These are phyloP conservation scores for Holocentrus rufus DNA, from an alignment of 2,797 vertebrate species.

Conservation along the genomic window DNA sequence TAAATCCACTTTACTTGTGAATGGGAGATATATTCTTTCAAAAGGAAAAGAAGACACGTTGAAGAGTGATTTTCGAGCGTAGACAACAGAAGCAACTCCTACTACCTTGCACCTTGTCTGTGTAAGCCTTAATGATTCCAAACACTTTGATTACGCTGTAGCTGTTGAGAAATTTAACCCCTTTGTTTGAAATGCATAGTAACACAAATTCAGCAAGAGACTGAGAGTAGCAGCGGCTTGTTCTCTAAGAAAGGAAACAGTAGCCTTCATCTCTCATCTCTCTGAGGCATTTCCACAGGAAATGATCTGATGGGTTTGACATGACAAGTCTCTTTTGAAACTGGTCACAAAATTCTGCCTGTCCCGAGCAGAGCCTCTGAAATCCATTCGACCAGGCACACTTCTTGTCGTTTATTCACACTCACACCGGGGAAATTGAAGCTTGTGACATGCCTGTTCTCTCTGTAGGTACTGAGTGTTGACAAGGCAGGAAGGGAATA, in stretches of 20 bases:
- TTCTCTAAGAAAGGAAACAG: background rate
- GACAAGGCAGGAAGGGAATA: background rate
- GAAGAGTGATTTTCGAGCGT: background rate
- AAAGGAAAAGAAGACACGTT: background rate
- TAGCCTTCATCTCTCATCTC: background rate
- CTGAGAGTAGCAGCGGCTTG: background rate
- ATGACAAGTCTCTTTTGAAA: constrained; percentile 11
- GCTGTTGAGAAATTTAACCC: constrained; percentile 4
- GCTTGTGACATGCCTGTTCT: background rate
- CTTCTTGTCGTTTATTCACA: constrained; percentile 3
- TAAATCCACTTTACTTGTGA: background rate
- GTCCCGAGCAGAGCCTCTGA: background rate
- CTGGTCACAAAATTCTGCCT: background rate
- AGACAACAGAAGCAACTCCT: background rate
- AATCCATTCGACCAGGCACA: constrained; percentile 5
- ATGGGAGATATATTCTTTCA: background rate
- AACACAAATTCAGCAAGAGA: background rate
- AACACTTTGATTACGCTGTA: background rate
- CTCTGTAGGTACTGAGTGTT: background rate
- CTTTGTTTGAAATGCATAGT: background rate
- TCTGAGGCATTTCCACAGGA: background rate
- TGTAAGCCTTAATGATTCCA: background rate
- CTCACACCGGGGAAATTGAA: background rate
- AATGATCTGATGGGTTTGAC: constrained; percentile 15
- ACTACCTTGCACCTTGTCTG: background rate